Conservation (phyloP, 1,140 invertebrate species). For the Pseudomyrmex sp. region DNA sequence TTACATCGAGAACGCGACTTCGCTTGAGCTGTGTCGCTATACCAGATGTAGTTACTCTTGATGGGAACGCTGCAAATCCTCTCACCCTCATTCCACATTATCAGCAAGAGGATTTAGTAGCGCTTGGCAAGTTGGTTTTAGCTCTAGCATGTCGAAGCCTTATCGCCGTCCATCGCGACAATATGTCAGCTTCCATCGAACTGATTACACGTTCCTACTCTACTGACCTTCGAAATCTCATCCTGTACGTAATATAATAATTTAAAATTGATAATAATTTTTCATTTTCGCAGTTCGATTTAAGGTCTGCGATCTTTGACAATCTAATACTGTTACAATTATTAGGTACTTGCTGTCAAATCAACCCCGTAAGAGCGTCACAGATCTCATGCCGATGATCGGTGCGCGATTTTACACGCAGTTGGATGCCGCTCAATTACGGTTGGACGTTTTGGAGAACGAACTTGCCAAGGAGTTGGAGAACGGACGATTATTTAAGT, state of each 20-base stretch:
- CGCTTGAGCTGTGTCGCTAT: conserved; percentile 94
- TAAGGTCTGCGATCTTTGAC: too few species aligned
- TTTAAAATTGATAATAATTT: not conserved
- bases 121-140: conserved; percentile 96
- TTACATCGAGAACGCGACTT: conserved; percentile 89
- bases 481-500: conserved; percentile 95
- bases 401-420: conserved; percentile 98
- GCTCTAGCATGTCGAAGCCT: conserved; percentile 96
- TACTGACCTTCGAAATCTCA: conserved; percentile 96
- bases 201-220: conserved; percentile 96
- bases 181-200: conserved; percentile 94
- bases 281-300: not conserved
- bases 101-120: conserved; percentile 96
- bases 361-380: conserved; percentile 91
- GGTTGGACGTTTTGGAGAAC: conserved; percentile 95
- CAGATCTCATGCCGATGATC: conserved; percentile 99
- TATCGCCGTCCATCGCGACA: conserved; percentile 93
- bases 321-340: conserved; percentile 52
- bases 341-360: conserved; percentile 92
- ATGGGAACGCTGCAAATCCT: conserved; percentile 88
- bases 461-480: conserved; percentile 97
- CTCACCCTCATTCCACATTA: conserved; percentile 91
- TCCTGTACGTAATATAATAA: conserved; percentile 89
- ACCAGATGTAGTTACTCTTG: conserved; percentile 94
- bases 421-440: conserved; percentile 94